Conservation (phyloP, 2,113 vertebrate genomes). For the Benthochromis sp. region DNA sequence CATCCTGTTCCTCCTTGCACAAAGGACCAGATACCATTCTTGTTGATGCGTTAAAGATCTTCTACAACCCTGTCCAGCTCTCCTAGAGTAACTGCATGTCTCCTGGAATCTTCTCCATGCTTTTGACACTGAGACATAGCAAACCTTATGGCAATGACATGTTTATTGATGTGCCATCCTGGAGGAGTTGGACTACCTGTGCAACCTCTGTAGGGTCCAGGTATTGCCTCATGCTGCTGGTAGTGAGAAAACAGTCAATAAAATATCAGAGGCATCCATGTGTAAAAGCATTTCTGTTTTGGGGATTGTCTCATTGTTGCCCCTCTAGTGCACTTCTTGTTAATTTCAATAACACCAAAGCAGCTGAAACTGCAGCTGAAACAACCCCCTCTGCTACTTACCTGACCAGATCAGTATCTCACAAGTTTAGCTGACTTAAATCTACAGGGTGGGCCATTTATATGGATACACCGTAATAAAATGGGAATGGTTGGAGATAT, state of each 20-base stretch:
- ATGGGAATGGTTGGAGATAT: too few relatives aligned
- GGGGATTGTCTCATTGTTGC: background rate
- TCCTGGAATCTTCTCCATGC: background rate
- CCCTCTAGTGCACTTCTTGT: background rate
- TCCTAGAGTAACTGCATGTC: background rate
- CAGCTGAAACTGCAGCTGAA: background rate
- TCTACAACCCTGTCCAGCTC: background rate
- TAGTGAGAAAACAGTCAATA: background rate
- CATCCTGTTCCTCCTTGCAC: background rate
- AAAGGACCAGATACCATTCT: background rate
- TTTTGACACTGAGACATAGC: background rate
- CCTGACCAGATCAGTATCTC: background rate
- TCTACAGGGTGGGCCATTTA: background rate
- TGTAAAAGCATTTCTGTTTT: background rate
- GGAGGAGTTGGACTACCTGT: background rate
- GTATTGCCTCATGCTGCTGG: background rate
- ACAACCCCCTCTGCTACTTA: background rate
- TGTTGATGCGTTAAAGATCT: background rate
- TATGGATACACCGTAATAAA: too few relatives aligned
- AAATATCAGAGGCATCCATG: background rate
- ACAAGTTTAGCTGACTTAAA: background rate
- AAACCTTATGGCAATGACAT: background rate
- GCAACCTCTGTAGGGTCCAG: background rate
- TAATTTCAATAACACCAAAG: background rate
- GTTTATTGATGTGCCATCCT: background rate